phyloP scores from a whole-genome alignment of 37 sponge, comb jelly and placozoan species.

The Tethya wilhelma region DNA sequence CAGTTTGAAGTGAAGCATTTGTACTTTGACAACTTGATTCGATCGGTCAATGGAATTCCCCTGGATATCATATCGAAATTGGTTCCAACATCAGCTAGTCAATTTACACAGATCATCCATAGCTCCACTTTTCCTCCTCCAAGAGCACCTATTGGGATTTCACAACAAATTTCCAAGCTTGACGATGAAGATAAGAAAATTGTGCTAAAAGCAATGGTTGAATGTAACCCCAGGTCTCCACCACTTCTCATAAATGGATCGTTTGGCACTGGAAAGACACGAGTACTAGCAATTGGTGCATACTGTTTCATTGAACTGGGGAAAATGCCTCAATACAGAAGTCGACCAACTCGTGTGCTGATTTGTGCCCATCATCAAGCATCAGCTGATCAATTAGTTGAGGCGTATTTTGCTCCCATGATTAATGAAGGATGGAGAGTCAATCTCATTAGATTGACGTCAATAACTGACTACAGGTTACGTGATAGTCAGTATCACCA shows the following conservation, averaged over 20 bases:
- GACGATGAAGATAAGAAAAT: slow-evolving; percentile 20
- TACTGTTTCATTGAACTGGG: slow-evolving; percentile 8
- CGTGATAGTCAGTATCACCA: too few species aligned
- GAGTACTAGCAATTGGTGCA: slow-evolving; percentile 50
- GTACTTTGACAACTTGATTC: slow-evolving; percentile 61
- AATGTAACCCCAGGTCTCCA: slow-evolving; percentile 12
- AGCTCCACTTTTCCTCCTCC: not conserved
- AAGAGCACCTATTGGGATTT: not conserved
- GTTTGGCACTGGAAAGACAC: slow-evolving; percentile 85
- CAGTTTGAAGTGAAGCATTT: slow-evolving; percentile 66
- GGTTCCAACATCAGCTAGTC: slow-evolving; percentile 5
- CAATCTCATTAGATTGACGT: slow-evolving; percentile 1
- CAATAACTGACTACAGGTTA: not conserved
- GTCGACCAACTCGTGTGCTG: slow-evolving; percentile 30
- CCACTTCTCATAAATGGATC: slow-evolving; percentile 70
- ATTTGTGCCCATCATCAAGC: slow-evolving; percentile 75
- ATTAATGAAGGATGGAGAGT: not conserved
- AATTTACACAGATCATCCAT: slow-evolving; percentile 1
- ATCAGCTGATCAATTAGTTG: slow-evolving; percentile 54
- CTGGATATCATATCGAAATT: slow-evolving; percentile 19
- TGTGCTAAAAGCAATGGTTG: slow-evolving; percentile 28
- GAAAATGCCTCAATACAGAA: not conserved
- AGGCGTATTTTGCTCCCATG: slow-evolving; percentile 57
- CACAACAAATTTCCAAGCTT: not conserved
- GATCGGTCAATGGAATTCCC: slow-evolving; percentile 33